Conservation (phyloP, 2,888 invertebrate genomes). For the Fabriciana adippe region DNA sequence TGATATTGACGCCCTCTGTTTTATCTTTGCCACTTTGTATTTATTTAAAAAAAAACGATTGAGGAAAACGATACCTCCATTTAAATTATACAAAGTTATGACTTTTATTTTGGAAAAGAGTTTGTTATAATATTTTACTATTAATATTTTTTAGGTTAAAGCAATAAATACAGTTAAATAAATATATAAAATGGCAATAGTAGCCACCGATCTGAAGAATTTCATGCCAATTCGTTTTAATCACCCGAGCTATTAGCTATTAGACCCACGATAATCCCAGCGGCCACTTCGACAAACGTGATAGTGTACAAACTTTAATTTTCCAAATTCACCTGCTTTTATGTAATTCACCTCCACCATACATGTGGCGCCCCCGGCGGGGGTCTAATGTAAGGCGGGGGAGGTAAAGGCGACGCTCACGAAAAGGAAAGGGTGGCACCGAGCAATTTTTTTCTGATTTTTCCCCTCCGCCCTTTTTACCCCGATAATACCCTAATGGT, state of each 20-base stretch:
- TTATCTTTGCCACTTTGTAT: constrained; percentile 47
- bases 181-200: not conserved
- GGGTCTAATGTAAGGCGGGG: constrained; percentile 70
- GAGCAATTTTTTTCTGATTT: constrained; percentile 80
- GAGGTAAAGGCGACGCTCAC: constrained; percentile 71
- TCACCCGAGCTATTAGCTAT: constrained; percentile 32
- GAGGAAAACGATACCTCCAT: not conserved
- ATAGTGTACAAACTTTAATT: constrained; percentile 73
- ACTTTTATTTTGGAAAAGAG: not conserved
- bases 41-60: constrained; percentile 36
- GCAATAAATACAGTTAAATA: too few relatives aligned
- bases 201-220: constrained; percentile 5
- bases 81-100: not conserved
- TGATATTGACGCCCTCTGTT: constrained; percentile 64
- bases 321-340: constrained; percentile 80
- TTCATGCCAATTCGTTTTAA: constrained; percentile 24
- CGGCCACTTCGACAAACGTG: constrained; percentile 50
- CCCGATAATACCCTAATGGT: constrained; percentile 82
- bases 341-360: constrained; percentile 70
- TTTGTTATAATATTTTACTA: not conserved
- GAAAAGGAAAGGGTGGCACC: constrained; percentile 78
- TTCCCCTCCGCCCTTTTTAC: constrained; percentile 69
- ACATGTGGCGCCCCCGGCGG: constrained; percentile 66
- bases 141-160: not conserved
- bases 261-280: constrained; percentile 42